Percentiles rank a stretch among this genome's conserved stretches.
phyloP scores from a whole-genome alignment of 2,888 invertebrate species.

The Aphrophora alni region DNA sequence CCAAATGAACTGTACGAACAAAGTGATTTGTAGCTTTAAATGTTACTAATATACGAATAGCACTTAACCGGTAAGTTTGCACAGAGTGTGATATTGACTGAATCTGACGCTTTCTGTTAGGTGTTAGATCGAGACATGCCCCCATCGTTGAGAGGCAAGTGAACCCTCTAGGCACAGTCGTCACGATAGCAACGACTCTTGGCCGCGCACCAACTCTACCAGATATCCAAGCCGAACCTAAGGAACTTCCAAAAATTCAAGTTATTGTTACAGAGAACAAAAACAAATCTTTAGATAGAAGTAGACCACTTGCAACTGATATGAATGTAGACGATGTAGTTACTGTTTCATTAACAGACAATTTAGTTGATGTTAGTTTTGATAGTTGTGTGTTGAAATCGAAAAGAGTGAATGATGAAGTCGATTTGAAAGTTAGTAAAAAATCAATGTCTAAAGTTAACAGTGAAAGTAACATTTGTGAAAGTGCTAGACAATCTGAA shows the following conservation, averaged over 20 bases:
- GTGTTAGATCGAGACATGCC: slow-evolving; percentile 55
- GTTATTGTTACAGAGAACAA: not conserved
- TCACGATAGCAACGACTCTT: slow-evolving; percentile 54
- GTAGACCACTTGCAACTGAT: not conserved
- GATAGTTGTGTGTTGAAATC: not conserved
- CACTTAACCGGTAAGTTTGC: not conserved
- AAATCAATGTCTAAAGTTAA: not conserved
- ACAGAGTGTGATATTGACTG: not conserved
- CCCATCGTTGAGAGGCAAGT: slow-evolving; percentile 72
- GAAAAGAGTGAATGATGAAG: not conserved
- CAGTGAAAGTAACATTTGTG: not conserved
- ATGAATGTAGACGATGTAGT: not conserved
- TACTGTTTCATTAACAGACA: not conserved
- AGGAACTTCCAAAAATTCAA: slow-evolving; percentile 1
- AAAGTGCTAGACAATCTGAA: not conserved
- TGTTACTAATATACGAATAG: slow-evolving; percentile 2
- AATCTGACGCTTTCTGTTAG: slow-evolving; percentile 1
- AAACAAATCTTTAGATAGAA: not conserved
- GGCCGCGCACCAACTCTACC: not conserved
- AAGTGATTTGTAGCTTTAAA: not conserved
- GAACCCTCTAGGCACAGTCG: slow-evolving; percentile 78
- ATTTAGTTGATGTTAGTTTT: not conserved
- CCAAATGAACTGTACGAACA: no score
- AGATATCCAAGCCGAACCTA: not conserved
- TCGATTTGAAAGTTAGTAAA: not conserved